Percentiles rank a stretch among this genome's conserved stretches.
Evolutionary conservation across 2,113 vertebrate species (phyloP).

Genomic region (Boleophthalmus pectinirostris): DNA sequence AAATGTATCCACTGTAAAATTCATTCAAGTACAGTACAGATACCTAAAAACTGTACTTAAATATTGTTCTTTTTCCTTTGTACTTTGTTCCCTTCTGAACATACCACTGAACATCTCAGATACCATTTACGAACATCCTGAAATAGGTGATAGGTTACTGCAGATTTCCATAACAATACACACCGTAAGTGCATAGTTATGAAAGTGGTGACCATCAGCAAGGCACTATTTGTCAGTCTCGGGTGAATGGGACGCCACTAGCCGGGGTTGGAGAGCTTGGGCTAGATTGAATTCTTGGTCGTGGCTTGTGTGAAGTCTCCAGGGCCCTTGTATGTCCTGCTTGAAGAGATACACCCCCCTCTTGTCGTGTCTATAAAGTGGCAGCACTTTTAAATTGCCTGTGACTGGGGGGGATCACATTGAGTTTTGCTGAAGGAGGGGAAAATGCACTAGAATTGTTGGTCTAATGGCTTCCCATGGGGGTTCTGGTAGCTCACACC

Average conservation of each 20-base stretch:
- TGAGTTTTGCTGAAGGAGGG: conserved; percentile 49
- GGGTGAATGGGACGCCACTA: conserved; percentile 6
- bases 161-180: not conserved
- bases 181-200: conserved; percentile 4
- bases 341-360: conserved; percentile 38
- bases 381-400: conserved; percentile 55
- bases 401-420: conserved; percentile 35
- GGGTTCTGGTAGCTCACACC: conserved; percentile 32
- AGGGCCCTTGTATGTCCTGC: not conserved
- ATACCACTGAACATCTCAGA: too few species aligned
- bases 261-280: conserved; percentile 13
- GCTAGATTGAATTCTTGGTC: conserved; percentile 22
- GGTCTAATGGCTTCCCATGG: conserved; percentile 63
- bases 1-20: too few species aligned
- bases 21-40: too few species aligned
- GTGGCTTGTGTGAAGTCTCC: conserved; percentile 14
- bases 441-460: conserved; percentile 41
- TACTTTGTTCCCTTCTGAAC: too few species aligned
- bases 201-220: conserved; percentile 35
- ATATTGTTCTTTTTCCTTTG: too few species aligned
- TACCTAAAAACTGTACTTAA: too few species aligned
- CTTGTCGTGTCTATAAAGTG: conserved; percentile 42
- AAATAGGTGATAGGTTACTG: too few species aligned
- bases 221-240: not conserved
- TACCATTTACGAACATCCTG: too few species aligned